phyloP scores from a whole-genome alignment of 2,113 vertebrate species.

The Nanorana parkeri region DNA sequence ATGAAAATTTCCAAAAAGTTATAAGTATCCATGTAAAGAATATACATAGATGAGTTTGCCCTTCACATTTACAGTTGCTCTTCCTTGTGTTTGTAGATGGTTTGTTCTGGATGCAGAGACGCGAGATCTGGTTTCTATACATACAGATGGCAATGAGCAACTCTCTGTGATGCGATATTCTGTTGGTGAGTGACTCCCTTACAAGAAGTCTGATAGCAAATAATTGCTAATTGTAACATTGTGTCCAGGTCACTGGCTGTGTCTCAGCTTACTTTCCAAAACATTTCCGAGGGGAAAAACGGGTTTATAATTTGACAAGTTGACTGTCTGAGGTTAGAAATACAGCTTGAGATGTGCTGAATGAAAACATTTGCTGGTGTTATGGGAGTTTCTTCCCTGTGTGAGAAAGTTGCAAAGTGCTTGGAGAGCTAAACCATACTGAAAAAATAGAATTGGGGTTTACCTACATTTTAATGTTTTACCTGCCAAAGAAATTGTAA shows the following conservation, averaged over 20 bases:
- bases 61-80: neutral
- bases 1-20: too few relatives aligned
- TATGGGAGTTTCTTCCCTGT: too few relatives aligned
- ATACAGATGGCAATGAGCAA: constrained; percentile 97
- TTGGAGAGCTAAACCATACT: too few relatives aligned
- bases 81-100: constrained; percentile 80
- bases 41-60: neutral
- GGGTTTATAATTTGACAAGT: neutral
- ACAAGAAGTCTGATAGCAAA: neutral
- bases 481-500: too few relatives aligned
- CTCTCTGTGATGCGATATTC: constrained; percentile 97
- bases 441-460: too few relatives aligned
- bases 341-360: too few relatives aligned
- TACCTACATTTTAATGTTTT: too few relatives aligned
- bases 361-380: too few relatives aligned
- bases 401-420: too few relatives aligned
- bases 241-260: neutral
- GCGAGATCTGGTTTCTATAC: constrained; percentile 93
- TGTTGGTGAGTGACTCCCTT: constrained; percentile 76
- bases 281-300: neutral
- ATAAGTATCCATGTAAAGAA: neutral
- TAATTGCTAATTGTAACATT: neutral
- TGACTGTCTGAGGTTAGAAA: neutral
- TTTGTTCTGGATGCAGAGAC: constrained; percentile 95
- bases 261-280: neutral